phyloP scores from a whole-genome alignment of 2,888 invertebrate genomes.

The Drosophila birchii region DNA sequence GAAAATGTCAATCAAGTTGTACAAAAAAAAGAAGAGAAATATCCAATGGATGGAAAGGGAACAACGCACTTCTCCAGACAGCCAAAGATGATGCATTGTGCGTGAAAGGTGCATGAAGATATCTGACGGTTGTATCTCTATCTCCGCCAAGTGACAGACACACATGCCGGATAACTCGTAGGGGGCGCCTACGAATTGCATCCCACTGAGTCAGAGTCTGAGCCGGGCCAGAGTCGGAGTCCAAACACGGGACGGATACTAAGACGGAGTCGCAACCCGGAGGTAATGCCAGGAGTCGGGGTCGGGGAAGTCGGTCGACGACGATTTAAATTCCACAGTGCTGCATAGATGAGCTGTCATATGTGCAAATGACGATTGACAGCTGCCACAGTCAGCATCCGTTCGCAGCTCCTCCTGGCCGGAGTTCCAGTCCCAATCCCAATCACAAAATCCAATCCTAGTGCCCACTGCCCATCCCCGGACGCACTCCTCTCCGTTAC shows the following conservation, averaged over 20 bases:
- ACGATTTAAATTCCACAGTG: slow-evolving; percentile 70
- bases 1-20: slow-evolving; percentile 82
- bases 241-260: slow-evolving; percentile 16
- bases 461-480: slow-evolving; percentile 46
- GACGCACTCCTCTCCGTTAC: slow-evolving; percentile 48
- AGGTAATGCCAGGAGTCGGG: slow-evolving; percentile 32
- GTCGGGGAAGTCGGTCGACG: slow-evolving; percentile 44
- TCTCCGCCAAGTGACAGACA: slow-evolving; percentile 71
- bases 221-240: slow-evolving; percentile 9
- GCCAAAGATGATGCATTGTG: slow-evolving; percentile 79
- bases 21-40: slow-evolving; percentile 53
- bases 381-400: slow-evolving; percentile 71
- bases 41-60: slow-evolving; percentile 42
- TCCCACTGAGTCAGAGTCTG: slow-evolving; percentile 74
- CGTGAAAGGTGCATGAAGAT: slow-evolving; percentile 81
- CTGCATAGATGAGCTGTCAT: slow-evolving; percentile 75
- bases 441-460: slow-evolving; percentile 34
- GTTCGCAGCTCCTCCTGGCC: slow-evolving; percentile 35
- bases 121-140: slow-evolving; percentile 74
- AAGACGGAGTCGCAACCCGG: slow-evolving; percentile 13
- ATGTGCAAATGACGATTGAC: slow-evolving; percentile 77
- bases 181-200: slow-evolving; percentile 80
- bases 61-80: slow-evolving; percentile 74
- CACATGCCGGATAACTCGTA: slow-evolving; percentile 53
- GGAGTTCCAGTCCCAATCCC: slow-evolving; percentile 14